A percentile compares a stretch with the other conserved stretches of the same genome.
phyloP scores from a whole-genome alignment of 2,888 invertebrate species.

The Elysia crispata region DNA sequence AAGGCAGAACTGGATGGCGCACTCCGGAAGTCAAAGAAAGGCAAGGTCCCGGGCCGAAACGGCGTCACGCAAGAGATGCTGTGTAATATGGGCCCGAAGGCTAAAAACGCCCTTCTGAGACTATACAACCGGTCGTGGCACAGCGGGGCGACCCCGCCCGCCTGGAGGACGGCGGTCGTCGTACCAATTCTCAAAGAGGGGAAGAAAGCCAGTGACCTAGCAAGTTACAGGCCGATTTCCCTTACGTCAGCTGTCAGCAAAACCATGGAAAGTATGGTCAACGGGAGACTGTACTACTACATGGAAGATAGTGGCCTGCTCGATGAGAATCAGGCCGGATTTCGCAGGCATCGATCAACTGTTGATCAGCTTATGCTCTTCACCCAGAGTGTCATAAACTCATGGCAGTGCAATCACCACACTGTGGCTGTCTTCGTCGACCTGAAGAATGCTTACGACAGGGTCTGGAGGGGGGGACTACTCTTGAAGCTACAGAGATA shows the following conservation, averaged over 20 bases:
- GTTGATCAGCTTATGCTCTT: slow-evolving; percentile 20
- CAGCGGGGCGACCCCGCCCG: not conserved
- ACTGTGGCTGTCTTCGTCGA: slow-evolving; percentile 31
- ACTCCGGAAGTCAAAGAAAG: not conserved
- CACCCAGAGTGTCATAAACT: slow-evolving; percentile 5
- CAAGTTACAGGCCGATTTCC: slow-evolving; percentile 14
- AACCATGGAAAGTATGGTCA: slow-evolving; percentile 19
- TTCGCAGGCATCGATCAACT: slow-evolving; percentile 6
- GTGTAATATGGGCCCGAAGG: not conserved
- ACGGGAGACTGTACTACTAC: slow-evolving; percentile 9
- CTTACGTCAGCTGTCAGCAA: slow-evolving; percentile 30
- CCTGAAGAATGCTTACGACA: slow-evolving; percentile 34
- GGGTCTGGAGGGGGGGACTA: slow-evolving; percentile 19
- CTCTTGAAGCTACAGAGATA: not conserved
- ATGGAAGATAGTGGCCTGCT: slow-evolving; percentile 21
- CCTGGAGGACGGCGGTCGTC: slow-evolving; percentile 27
- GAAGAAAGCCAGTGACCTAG: not conserved
- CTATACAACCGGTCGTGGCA: slow-evolving; percentile 28
- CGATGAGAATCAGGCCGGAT: slow-evolving; percentile 11
- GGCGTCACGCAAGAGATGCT: slow-evolving; percentile 21
- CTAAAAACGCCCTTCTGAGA: not conserved
- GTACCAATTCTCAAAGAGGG: slow-evolving; percentile 21
- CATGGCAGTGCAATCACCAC: slow-evolving; percentile 11
- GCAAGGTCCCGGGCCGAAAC: slow-evolving; percentile 4
- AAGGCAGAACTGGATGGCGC: slow-evolving; percentile 11